Evolutionary conservation across 2,797 vertebrate species (phyloP).

Genomic region (Siniperca undulata): DNA sequence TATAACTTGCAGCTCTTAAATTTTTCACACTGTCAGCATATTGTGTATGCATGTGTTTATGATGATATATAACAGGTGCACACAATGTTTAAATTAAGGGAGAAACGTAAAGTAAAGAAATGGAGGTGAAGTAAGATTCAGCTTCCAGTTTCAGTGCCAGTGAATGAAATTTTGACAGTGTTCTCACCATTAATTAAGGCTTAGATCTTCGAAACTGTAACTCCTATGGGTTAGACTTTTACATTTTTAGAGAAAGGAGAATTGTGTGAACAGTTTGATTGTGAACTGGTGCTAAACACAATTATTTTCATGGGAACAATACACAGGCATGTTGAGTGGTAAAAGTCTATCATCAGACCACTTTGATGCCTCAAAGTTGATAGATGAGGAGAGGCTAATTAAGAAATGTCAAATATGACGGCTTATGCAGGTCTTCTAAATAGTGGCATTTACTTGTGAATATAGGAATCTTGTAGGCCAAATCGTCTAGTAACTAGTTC

Average conservation of each 20-base stretch:
- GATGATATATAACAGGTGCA: background rate
- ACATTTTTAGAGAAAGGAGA: background rate
- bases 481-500: background rate
- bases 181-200: background rate
- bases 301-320: background rate
- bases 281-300: background rate
- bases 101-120: background rate
- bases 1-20: background rate
- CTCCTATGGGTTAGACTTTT: background rate
- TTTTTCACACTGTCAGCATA: background rate
- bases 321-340: background rate
- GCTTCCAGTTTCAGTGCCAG: background rate
- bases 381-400: background rate
- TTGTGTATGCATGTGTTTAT: background rate
- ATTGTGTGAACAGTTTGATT: background rate
- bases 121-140: too few relatives aligned
- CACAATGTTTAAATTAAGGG: background rate
- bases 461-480: background rate
- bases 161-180: background rate
- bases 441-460: background rate
- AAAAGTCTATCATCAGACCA: background rate
- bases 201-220: background rate
- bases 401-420: background rate
- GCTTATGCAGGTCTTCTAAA: background rate
- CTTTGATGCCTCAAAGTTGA: background rate